Evolutionary conservation across 2,888 invertebrate genomes (phyloP), one percentile per base, ranked within the genome.

Genomic region (Gymnoscelis rufifasciata): DNA sequence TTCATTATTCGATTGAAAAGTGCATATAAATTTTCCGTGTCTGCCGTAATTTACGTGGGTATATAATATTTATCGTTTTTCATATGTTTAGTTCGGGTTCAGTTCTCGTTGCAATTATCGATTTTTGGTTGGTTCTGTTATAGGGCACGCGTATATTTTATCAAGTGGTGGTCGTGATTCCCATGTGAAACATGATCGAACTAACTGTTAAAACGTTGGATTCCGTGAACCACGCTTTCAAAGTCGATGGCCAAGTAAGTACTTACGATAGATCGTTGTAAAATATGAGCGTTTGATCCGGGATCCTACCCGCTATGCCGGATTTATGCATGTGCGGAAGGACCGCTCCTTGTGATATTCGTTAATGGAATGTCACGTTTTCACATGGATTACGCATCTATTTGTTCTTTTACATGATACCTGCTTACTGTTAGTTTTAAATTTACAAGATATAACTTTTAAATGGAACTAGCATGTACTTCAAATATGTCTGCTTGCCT

Each of bases 121-220:
- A 52, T 52, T 39, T 47, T 26, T 43, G 38, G 39, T 26, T 43
- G 38, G 39, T 47, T 47, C 35, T 45, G 44, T 43, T 38, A 7
- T 47, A 36, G 38, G 44, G 50, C 47, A 44, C 47, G 46, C 51
- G 41, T 19, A 39, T 26, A 37, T 19, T 35, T 12, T 35, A 31
- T 13, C 38, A 41, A 19, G 43, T 30, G 30, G 47, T 38, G 31
- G 28, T 31, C 40, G 31, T 29, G 40, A 43, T 23, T 26, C 38
- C 10, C 8, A 47, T 36, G 44, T 47, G 43, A 54, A 90, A 77
- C 71, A 93, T 93, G 93, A 94, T 96, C 88, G 91, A 94, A 65
- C 89, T 97, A 65, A 96, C 94, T 60, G 94, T 97, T 62, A 96
- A 96, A 86, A 97, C 96, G 51, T 90, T 97, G 72, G 96, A 97